A percentile compares a stretch with the other conserved stretches of the same genome.
Evolutionary conservation across 2,113 vertebrate species (phyloP).

Genomic region (Callopanchax toddi): DNA sequence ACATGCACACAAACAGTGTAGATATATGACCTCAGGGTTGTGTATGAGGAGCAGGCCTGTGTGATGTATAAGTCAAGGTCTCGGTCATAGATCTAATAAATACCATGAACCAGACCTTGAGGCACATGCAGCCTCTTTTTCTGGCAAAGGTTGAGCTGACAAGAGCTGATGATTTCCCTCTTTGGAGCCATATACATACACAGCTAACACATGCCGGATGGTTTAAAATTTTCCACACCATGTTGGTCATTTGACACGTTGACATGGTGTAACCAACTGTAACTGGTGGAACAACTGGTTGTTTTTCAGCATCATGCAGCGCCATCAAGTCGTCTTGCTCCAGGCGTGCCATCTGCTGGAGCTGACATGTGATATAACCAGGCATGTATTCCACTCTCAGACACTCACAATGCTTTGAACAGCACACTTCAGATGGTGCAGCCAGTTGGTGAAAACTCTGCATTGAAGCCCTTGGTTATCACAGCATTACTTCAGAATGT

Average conservation of each 20-base stretch:
- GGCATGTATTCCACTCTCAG: conserved; percentile 41
- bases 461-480: neutral
- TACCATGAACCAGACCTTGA: conserved; percentile 52
- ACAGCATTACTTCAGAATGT: neutral
- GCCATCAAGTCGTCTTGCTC: conserved; percentile 43
- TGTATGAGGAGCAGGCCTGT: conserved; percentile 40
- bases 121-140: conserved; percentile 31
- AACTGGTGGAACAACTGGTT: conserved; percentile 42
- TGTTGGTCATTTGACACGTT: conserved; percentile 9
- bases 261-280: conserved; percentile 43
- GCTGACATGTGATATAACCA: conserved; percentile 53
- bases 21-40: conserved; percentile 55
- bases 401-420: neutral
- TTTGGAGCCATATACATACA: conserved; percentile 15
- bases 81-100: conserved; percentile 57
- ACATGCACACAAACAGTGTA: conserved; percentile 27
- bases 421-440: conserved; percentile 24
- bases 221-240: neutral
- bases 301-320: conserved; percentile 33
- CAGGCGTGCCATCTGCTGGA: conserved; percentile 61
- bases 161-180: conserved; percentile 32
- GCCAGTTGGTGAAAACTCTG: conserved; percentile 17
- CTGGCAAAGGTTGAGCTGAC: conserved; percentile 30
- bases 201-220: conserved; percentile 11
- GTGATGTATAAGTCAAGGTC: conserved; percentile 67